Base-by-base conservation (phyloP, 1,140 invertebrate genomes). In the Camponotus vicinus region DNA sequence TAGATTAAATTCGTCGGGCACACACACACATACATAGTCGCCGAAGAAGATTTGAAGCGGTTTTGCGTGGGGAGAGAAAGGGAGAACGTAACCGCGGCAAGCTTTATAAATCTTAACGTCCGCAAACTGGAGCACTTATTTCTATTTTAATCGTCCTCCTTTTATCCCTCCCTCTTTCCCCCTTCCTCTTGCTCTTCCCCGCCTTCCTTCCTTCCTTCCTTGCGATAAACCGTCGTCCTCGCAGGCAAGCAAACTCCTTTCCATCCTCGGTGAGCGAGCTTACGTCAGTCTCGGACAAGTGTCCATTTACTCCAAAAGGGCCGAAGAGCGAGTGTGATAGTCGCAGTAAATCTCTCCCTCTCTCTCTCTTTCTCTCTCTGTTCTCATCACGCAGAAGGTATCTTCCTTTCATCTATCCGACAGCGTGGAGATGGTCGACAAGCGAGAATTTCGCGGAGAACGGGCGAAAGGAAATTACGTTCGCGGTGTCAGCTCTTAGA, bases 121-220 rank as follows among this genome's bases (percentile, higher is more conserved):
- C 71, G 57, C 88, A 86, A 89, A 89, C 71, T 78, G 84, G 85
- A 89, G 49, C 88, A 88, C 85, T 89, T 89, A 89, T 89, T 89
- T 89, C 88, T 86, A 79, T 76, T 88, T 89, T 89, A 89, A 89
- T 89, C 88, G 70, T 6, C 66, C 87, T 79, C 83, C 85, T 89
- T 89, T 88, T 89, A 78, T 71, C 76, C 85, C 21, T 11, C 52
- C 15, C n/a, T 11, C 21, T 45, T 5, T 4, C 59, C 8, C 15
- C 18, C 15, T 21, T 5, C 32, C 15, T 13, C 3, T 13, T 13
- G 13, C 3, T 2, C n/a, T 9, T 18, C 21, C 18, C 59, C 15
- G 15, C 13, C 42, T 15, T 7, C 5, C 40, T n/a, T 45, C 9
- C 42, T 45, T 45, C 11, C 42, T 67, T 15, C 52, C 63, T 34